Base-by-base conservation (phyloP, 2,113 vertebrate species). In the Tylochromis polylepis region DNA sequence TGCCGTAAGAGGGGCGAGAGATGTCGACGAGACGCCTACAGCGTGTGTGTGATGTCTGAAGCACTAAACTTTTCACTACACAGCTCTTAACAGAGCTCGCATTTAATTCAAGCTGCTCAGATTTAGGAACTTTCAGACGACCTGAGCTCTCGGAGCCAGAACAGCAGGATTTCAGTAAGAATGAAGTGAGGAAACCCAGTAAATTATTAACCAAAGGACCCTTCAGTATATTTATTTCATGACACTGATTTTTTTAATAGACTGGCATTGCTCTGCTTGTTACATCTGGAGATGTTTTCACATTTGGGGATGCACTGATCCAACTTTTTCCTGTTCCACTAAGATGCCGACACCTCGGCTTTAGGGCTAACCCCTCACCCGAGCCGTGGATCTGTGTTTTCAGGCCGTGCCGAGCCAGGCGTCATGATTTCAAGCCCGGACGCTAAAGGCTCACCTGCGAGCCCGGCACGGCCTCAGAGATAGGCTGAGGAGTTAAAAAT, bases 21-120 rank as follows among this genome's bases (percentile, higher is more conserved):
- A 46, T 46, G 22, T 22, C 0, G 14, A 27, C 1, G 15, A 4
- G 41, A 46, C 14, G 5, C 41, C 41, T 18, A 2, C 41, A 29
- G 24, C 67, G 46, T 1, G 2, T 7, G 31, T 1, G 7, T 12
- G 8, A 70, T 5, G 12, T 70, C 36, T 70, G 65, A 43, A 70
- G 36, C 65, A 43, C n/a, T 6, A 24, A 43, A 3, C 22, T 70
- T 43, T 43, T 22, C 36, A 43, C 2, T 16, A 43, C 36, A 24
- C 36, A 70, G 1, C 34, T 41, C 34, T 20, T 67, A 14, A 7
- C 11, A 41, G 15, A 18, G 16, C 18, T 18, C 3, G 11, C 11
- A 67, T 34, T 62, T 0, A 34, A 11, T 60, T 34, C 29, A 60
- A 60, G 36, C 34, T 43, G n/a, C 36, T 70, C 36, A 43, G 12